Evolutionary conservation across 2,888 invertebrate genomes (phyloP), one percentile per base, ranked within the genome.

Genomic region (Linyphia triangularis): DNA sequence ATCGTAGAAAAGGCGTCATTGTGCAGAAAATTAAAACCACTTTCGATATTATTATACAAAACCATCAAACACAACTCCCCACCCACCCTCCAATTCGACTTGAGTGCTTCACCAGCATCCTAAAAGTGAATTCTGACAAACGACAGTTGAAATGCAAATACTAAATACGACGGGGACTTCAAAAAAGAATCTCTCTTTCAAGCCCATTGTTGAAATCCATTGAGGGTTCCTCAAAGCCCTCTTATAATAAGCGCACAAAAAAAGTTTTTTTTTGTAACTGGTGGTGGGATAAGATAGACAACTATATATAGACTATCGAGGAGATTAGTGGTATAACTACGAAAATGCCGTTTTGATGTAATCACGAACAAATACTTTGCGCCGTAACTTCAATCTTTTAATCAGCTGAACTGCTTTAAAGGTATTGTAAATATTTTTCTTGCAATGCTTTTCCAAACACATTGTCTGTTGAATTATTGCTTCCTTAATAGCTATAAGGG

Each of bases 11-110:
- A 43, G 37, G 57, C 67, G 30, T 81, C 79, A 59, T 81, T 81
- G 79, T 81, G 79, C 59, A 67, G 67, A 81, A 81, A 81, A 81
- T 81, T 81, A 81, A 81, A 81, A 81, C 69, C 79, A 81, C 79
- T 81, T n/a, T 69, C 37, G 63, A 77, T 77, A 77, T 77, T 77
- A 77, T 63, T 61, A 77, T 77, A 77, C 77, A 63, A 77, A 77
- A 73, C 57, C 73, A 73, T 73, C 73, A 73, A 33, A 30, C 73
- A 73, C 57, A 16, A 22, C 43, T 51, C 57, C 73, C 70, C n/a
- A 24, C 24, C 22, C 22, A 19, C 73, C 22, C 13, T 30, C 73
- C 22, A 59, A 30, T 30, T 0, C n/a, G 57, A 28, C 5, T 40
- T 24, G 16, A 57, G 57, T 19, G 63, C 37, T 16, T 40, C 51